Conservation (phyloP, 1,140 invertebrate species). For the Drosophila kikkawai region DNA sequence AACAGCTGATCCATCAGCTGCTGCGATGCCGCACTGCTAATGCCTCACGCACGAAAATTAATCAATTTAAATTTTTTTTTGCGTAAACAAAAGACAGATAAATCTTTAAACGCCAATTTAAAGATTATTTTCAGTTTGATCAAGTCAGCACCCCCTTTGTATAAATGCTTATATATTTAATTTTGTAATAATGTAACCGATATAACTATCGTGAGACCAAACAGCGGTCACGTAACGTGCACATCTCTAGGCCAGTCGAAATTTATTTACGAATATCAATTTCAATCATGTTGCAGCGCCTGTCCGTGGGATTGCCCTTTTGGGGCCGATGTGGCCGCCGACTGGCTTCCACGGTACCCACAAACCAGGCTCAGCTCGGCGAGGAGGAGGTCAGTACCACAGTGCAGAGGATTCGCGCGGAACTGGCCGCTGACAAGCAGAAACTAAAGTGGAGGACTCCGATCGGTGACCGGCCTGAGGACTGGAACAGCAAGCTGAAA, state of each 20-base stretch:
- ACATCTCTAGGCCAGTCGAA: slow-evolving; percentile 5
- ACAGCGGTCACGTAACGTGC: slow-evolving; percentile 16
- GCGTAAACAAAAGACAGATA: neutral
- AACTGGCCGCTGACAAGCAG: slow-evolving; percentile 79
- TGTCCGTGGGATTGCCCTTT: slow-evolving; percentile 8
- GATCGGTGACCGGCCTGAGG: slow-evolving; percentile 81
- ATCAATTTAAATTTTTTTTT: neutral
- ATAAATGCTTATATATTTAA: neutral
- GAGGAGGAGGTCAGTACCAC: slow-evolving; percentile 60
- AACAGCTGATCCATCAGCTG: slow-evolving; percentile 67
- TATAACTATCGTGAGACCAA: slow-evolving; percentile 12
- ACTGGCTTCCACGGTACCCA: slow-evolving; percentile 32
- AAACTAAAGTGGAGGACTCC: slow-evolving; percentile 85
- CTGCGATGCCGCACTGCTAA: slow-evolving; percentile 9
- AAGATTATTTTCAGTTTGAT: neutral
- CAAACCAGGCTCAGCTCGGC: slow-evolving; percentile 19
- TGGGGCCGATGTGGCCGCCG: slow-evolving; percentile 8
- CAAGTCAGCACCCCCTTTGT: neutral
- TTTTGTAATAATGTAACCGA: neutral
- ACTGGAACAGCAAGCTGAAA: slow-evolving; percentile 85
- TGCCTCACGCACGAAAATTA: neutral
- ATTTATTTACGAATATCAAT: slow-evolving; percentile 10
- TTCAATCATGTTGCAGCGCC: slow-evolving; percentile 17
- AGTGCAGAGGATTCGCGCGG: slow-evolving; percentile 65
- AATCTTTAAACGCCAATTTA: neutral